A percentile compares a stretch with the other conserved stretches of the same genome.
These are phyloP conservation scores for Xenopus borealis DNA, from an alignment of 2,113 vertebrate genomes.

Conservation along the genomic window DNA sequence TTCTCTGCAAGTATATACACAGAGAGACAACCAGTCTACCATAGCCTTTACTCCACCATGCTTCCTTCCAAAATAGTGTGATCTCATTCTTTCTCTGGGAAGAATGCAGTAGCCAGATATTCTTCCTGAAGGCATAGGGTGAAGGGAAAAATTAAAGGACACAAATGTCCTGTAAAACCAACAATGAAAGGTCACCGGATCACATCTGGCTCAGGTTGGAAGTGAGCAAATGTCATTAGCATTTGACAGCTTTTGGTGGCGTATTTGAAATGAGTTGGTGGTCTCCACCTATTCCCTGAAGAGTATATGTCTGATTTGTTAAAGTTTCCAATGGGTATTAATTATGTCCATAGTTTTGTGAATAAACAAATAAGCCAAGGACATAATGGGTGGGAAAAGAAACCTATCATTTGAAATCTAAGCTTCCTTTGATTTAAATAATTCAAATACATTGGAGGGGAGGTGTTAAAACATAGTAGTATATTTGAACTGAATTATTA, in stretches of 20 bases:
- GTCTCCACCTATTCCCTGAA: constrained; percentile 24
- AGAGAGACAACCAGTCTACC: too few relatives aligned
- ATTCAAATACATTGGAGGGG: too few relatives aligned
- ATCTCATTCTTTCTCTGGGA: too few relatives aligned
- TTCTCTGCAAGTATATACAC: too few relatives aligned
- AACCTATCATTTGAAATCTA: constrained; percentile 25
- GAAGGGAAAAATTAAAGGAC: constrained; percentile 40
- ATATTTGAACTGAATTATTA: too few relatives aligned
- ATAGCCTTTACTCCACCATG: neutral
- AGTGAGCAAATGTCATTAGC: constrained; percentile 36
- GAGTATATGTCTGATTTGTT: constrained; percentile 16
- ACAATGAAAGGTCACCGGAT: constrained; percentile 38
- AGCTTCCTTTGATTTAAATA: neutral
- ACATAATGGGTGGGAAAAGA: constrained; percentile 21
- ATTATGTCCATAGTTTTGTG: constrained; percentile 24
- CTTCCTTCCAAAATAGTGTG: neutral
- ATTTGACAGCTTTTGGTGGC: constrained; percentile 35
- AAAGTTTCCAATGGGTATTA: constrained; percentile 30
- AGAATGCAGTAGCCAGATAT: constrained; percentile 30
- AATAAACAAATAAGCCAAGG: constrained; percentile 29
- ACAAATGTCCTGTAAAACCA: constrained; percentile 36
- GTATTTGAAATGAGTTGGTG: constrained; percentile 37
- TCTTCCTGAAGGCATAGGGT: constrained; percentile 12
- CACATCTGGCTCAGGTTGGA: constrained; percentile 43
- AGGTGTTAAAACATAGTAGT: too few relatives aligned